These are phyloP conservation scores for Ostrea denselamellosa DNA, from an alignment of 1,140 invertebrate species.

Conservation along the genomic window DNA sequence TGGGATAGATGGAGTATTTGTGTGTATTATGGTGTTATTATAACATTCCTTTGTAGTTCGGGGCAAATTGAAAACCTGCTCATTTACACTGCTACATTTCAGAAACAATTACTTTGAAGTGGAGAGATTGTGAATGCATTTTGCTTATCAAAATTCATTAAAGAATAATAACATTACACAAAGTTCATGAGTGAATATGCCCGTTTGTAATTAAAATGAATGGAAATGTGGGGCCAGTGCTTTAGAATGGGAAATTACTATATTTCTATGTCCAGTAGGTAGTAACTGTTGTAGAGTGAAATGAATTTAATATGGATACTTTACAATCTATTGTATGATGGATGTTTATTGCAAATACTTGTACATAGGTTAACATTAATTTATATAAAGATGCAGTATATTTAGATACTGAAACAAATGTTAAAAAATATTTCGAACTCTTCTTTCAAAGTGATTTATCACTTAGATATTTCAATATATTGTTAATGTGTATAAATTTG, in stretches of 20 bases:
- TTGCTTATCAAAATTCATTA: neutral
- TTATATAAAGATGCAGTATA: no score
- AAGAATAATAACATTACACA: neutral
- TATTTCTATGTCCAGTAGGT: neutral
- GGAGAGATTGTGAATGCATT: neutral
- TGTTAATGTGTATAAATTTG: conserved; percentile 12
- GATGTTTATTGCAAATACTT: no score
- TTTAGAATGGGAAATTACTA: neutral
- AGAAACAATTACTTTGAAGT: neutral
- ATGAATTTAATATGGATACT: neutral
- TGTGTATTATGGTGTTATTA: neutral
- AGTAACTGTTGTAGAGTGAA: neutral
- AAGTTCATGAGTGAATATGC: neutral
- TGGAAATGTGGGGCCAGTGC: neutral
- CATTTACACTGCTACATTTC: neutral
- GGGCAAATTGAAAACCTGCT: neutral
- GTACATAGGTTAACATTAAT: no score
- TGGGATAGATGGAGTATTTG: neutral
- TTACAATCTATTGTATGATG: no score
- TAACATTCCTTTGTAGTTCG: neutral
- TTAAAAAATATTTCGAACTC: neutral
- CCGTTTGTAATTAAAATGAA: neutral
- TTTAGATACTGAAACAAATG: neutral
- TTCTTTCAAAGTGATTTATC: neutral
- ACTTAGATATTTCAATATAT: neutral